Evolutionary conservation across 2,113 vertebrate species (phyloP).

Genomic region (Hemichromis elongatus): DNA sequence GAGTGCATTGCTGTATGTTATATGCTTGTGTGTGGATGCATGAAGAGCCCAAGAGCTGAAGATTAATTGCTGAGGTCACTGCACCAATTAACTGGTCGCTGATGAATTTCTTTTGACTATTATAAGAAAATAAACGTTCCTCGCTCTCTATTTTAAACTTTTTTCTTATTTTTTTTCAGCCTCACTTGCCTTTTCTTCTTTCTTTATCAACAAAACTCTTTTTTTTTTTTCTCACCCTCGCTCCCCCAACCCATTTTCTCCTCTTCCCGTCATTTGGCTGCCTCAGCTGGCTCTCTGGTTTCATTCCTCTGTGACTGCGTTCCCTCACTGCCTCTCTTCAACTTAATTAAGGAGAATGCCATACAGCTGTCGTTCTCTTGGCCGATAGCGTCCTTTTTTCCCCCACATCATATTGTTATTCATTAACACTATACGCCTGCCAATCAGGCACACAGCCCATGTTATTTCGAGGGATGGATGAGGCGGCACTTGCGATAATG

Average conservation of each 20-base stretch:
- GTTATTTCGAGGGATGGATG: constrained; percentile 56
- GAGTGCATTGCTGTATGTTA: not conserved
- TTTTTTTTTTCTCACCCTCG: not conserved
- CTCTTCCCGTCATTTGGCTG: not conserved
- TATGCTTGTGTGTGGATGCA: not conserved
- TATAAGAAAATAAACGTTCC: constrained; percentile 14
- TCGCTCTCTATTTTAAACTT: not conserved
- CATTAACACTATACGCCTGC: constrained; percentile 61
- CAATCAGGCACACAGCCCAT: constrained; percentile 59
- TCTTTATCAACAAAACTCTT: not conserved
- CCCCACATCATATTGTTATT: constrained; percentile 59
- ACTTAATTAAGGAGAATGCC: constrained; percentile 66
- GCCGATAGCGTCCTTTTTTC: constrained; percentile 26
- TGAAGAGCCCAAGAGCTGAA: constrained; percentile 10
- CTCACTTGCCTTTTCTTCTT: not conserved
- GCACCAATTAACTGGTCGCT: constrained; percentile 54
- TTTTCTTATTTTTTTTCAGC: not conserved
- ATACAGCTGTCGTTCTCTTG: constrained; percentile 56
- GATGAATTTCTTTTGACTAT: constrained; percentile 55
- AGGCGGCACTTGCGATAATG: constrained; percentile 52
- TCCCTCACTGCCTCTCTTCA: constrained; percentile 48
- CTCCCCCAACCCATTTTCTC: not conserved
- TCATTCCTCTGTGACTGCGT: constrained; percentile 8
- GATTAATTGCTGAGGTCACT: constrained; percentile 45
- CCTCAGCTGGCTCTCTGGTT: constrained; percentile 22